These are phyloP conservation scores for Pseudococcus viburni DNA, from an alignment of 2,888 invertebrate genomes.

Conservation along the genomic window DNA sequence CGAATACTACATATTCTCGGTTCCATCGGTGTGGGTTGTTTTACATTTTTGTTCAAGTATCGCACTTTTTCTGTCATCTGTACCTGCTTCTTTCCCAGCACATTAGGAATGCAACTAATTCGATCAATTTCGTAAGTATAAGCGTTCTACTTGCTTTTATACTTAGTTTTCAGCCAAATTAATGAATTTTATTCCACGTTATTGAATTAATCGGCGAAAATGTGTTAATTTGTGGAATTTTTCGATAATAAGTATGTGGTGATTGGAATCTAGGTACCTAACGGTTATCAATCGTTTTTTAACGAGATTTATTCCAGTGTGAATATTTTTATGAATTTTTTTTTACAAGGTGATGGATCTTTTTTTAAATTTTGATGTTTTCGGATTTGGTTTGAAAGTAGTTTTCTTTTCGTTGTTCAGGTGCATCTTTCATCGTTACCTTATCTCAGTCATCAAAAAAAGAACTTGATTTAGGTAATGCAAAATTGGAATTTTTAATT, in stretches of 20 bases:
- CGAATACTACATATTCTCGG: slow-evolving; percentile 58
- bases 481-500: no score
- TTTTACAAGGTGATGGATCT: not conserved
- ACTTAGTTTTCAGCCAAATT: not conserved
- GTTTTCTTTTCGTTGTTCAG: not conserved
- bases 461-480: no score
- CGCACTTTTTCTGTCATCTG: slow-evolving; percentile 57
- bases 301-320: not conserved
- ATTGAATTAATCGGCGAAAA: not conserved
- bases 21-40: slow-evolving; percentile 60
- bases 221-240: not conserved
- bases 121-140: not conserved
- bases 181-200: not conserved
- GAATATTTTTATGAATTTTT: not conserved
- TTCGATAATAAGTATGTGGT: not conserved
- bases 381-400: not conserved
- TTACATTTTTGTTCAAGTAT: slow-evolving; percentile 63
- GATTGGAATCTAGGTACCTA: not conserved
- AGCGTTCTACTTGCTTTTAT: not conserved
- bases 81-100: slow-evolving; percentile 36
- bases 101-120: not conserved
- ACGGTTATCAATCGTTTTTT: not conserved
- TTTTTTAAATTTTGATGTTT: not conserved
- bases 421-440: no score
- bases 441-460: no score